A percentile compares a stretch with the other conserved stretches of the same genome.
These are phyloP conservation scores for Neolamprologus sp. DNA, from an alignment of 2,113 vertebrate species.

Conservation along the genomic window DNA sequence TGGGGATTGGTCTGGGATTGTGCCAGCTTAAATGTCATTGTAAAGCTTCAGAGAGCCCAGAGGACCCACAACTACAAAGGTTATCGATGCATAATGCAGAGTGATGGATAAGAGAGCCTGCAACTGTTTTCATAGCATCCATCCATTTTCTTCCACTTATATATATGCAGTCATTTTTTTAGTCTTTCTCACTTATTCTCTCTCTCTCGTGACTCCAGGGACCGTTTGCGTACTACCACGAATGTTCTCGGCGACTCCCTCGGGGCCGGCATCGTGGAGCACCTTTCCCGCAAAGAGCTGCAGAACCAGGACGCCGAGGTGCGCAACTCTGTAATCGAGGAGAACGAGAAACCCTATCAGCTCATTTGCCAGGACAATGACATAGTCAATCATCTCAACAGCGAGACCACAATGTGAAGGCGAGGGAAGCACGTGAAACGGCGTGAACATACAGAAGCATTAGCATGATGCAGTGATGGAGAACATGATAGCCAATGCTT, in stretches of 20 bases:
- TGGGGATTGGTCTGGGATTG: conserved; percentile 46
- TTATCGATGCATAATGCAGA: conserved; percentile 68
- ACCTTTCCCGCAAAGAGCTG: conserved; percentile 85
- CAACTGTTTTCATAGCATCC: not conserved
- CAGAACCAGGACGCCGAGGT: conserved; percentile 78
- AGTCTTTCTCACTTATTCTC: not conserved
- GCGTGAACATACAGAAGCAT: not conserved
- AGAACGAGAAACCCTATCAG: conserved; percentile 81
- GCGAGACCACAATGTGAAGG: conserved; percentile 80
- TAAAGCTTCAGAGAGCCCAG: conserved; percentile 43
- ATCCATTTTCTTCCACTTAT: not conserved
- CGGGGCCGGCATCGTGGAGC: conserved; percentile 89
- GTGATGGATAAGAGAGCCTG: conserved; percentile 8
- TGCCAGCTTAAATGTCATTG: conserved; percentile 59
- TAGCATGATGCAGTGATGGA: not conserved
- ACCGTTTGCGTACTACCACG: conserved; percentile 88
- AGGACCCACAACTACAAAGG: conserved; percentile 59
- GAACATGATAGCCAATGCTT: not conserved
- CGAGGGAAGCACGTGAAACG: not conserved
- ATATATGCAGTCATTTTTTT: not conserved
- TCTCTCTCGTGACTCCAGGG: conserved; percentile 60
- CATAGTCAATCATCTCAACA: conserved; percentile 66
- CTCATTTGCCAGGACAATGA: conserved; percentile 79
- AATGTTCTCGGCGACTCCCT: conserved; percentile 93
- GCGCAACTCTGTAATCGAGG: conserved; percentile 76